Conservation (phyloP, 2,113 vertebrate genomes). For the Pitta sordida region DNA sequence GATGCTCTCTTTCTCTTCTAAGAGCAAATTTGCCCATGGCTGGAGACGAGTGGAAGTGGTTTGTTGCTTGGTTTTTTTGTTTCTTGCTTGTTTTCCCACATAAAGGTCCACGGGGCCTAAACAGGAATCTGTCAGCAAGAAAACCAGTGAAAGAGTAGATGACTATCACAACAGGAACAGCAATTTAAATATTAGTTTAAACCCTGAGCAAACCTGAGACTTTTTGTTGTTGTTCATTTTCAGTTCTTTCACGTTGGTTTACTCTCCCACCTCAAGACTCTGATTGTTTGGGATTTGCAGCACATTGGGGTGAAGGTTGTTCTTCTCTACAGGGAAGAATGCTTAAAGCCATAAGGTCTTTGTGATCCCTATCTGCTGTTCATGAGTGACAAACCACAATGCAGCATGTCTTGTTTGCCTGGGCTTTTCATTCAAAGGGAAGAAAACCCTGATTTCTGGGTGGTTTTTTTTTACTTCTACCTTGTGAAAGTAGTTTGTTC, state of each 20-base stretch:
- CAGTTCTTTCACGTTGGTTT: not conserved
- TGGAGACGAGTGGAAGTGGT: not conserved
- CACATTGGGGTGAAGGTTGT: accelerated
- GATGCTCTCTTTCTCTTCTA: not conserved
- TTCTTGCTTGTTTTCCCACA: not conserved
- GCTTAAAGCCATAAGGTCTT: not conserved
- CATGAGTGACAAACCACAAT: slow-evolving; percentile 1
- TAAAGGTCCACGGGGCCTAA: not conserved
- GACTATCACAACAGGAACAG: not conserved
- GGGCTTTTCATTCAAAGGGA: not conserved
- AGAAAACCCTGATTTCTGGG: not conserved
- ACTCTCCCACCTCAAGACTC: not conserved
- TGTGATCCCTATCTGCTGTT: not conserved
- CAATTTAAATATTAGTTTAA: not conserved
- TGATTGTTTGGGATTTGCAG: not conserved
- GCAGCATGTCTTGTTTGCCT: not conserved
- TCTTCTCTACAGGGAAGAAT: not conserved
- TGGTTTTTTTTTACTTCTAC: not conserved
- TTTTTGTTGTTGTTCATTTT: not conserved
- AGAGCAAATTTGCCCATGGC: slow-evolving; percentile 1
- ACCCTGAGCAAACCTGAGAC: not conserved
- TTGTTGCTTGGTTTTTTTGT: not conserved
- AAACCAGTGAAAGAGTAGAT: not conserved
- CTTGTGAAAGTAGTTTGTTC: not conserved
- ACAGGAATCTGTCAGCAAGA: not conserved